Percentiles rank a stretch among this genome's conserved stretches.
These are phyloP conservation scores for Leptinotarsa lineolata DNA, from an alignment of 1,140 invertebrate species.

Conservation along the genomic window DNA sequence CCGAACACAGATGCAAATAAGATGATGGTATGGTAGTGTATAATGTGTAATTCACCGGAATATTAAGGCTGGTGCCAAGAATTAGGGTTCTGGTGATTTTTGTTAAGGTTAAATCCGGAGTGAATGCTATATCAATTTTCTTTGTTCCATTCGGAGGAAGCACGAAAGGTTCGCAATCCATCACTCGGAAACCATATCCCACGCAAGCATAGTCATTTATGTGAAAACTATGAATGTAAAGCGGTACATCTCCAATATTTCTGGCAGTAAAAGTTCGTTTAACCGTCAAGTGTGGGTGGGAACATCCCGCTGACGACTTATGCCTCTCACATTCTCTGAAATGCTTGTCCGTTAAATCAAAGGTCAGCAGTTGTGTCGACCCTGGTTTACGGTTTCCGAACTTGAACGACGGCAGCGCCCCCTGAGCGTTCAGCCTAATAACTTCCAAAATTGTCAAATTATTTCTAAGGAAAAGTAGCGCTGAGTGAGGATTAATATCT, in stretches of 20 bases:
- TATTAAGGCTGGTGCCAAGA: slow-evolving; percentile 64
- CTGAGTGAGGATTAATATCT: slow-evolving; percentile 53
- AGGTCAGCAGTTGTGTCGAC: slow-evolving; percentile 71
- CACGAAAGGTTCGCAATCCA: slow-evolving; percentile 82
- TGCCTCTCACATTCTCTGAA: slow-evolving; percentile 79
- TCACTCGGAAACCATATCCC: slow-evolving; percentile 75
- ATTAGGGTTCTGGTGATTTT: slow-evolving; percentile 70
- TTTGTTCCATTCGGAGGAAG: slow-evolving; percentile 81
- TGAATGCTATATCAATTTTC: slow-evolving; percentile 89
- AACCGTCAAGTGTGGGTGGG: slow-evolving; percentile 74
- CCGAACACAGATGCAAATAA: slow-evolving; percentile 74
- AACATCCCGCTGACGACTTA: slow-evolving; percentile 48
- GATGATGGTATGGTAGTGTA: slow-evolving; percentile 80
- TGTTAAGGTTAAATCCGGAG: slow-evolving; percentile 89
- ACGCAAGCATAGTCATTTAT: slow-evolving; percentile 79
- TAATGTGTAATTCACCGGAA: slow-evolving; percentile 72
- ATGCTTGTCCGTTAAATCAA: slow-evolving; percentile 85
- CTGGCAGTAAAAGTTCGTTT: slow-evolving; percentile 84
- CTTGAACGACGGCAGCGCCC: slow-evolving; percentile 83
- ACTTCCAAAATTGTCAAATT: slow-evolving; percentile 92
- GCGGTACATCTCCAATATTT: slow-evolving; percentile 84
- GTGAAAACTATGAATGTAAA: slow-evolving; percentile 75
- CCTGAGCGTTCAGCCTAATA: slow-evolving; percentile 78
- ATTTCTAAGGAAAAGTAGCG: slow-evolving; percentile 68
- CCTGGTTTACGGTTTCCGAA: slow-evolving; percentile 89